phyloP scores from a whole-genome alignment of 2,113 vertebrate genomes.

The Carollia perspicillata region DNA sequence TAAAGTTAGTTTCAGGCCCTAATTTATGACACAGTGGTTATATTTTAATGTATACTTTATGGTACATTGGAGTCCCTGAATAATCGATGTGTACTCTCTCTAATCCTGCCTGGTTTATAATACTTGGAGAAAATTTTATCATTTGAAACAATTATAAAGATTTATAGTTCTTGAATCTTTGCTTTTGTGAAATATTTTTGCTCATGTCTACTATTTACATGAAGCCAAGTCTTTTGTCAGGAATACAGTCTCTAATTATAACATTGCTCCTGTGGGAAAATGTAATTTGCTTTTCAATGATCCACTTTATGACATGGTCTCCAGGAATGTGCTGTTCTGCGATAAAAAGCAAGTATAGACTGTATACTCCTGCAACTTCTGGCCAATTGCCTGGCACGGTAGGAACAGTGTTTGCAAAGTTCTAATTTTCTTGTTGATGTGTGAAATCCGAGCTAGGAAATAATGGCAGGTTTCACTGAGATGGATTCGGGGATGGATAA shows the following conservation, averaged over 20 bases:
- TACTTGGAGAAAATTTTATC: slow-evolving; percentile 55
- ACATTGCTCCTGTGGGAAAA: slow-evolving; percentile 59
- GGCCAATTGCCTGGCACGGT: slow-evolving; percentile 19
- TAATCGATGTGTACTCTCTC: slow-evolving; percentile 5
- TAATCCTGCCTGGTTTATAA: slow-evolving; percentile 53
- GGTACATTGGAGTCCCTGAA: slow-evolving; percentile 35
- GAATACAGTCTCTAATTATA: slow-evolving; percentile 58
- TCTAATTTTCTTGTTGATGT: slow-evolving; percentile 27
- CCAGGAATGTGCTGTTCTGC: slow-evolving; percentile 35
- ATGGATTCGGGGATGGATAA: neutral
- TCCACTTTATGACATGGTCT: slow-evolving; percentile 54
- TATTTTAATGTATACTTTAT: slow-evolving; percentile 59
- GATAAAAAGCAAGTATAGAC: slow-evolving; percentile 41
- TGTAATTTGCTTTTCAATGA: slow-evolving; percentile 64
- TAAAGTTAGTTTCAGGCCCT: slow-evolving; percentile 56
- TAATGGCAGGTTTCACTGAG: slow-evolving; percentile 9
- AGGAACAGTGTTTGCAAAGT: slow-evolving; percentile 33
- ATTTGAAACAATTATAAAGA: slow-evolving; percentile 55
- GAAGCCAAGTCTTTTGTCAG: slow-evolving; percentile 60
- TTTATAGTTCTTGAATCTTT: slow-evolving; percentile 61
- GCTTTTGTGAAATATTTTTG: slow-evolving; percentile 60
- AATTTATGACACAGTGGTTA: slow-evolving; percentile 55
- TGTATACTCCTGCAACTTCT: slow-evolving; percentile 10
- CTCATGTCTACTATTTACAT: slow-evolving; percentile 40
- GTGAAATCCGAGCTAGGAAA: slow-evolving; percentile 22